phyloP scores from a whole-genome alignment of 2,113 vertebrate species.

The Atractosteus spatula region DNA sequence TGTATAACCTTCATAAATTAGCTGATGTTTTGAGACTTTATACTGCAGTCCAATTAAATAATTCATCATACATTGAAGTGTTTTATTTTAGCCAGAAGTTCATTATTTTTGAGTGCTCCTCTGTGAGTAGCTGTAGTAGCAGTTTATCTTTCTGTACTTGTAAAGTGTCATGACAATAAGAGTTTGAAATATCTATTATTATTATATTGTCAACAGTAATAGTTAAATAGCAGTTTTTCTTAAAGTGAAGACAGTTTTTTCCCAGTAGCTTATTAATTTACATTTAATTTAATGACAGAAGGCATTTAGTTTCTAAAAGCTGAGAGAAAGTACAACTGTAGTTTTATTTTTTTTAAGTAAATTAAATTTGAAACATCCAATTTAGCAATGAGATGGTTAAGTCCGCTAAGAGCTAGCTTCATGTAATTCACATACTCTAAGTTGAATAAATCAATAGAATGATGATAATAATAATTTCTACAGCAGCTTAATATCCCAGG shows the following conservation, averaged over 20 bases:
- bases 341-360: neutral
- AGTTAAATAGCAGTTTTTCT: too few species aligned
- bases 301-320: too few species aligned
- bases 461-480: constrained; percentile 40
- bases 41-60: neutral
- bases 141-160: neutral
- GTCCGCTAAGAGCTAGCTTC: neutral
- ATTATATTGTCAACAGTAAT: too few species aligned
- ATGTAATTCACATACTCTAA: too few species aligned
- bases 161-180: neutral
- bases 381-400: neutral
- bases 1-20: neutral
- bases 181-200: neutral
- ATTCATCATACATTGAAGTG: neutral
- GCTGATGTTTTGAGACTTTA: neutral
- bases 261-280: too few species aligned
- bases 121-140: neutral
- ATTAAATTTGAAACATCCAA: neutral
- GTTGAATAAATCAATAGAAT: constrained; percentile 23
- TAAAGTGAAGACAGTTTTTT: too few species aligned
- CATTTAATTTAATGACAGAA: too few species aligned
- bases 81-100: neutral
- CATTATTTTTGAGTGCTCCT: neutral
- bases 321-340: too few species aligned
- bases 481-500: constrained; percentile 34